Evolutionary conservation across 2,888 invertebrate genomes (phyloP), one percentile per base, ranked within the genome.

Genomic region (Acrocyrtus sp.): DNA sequence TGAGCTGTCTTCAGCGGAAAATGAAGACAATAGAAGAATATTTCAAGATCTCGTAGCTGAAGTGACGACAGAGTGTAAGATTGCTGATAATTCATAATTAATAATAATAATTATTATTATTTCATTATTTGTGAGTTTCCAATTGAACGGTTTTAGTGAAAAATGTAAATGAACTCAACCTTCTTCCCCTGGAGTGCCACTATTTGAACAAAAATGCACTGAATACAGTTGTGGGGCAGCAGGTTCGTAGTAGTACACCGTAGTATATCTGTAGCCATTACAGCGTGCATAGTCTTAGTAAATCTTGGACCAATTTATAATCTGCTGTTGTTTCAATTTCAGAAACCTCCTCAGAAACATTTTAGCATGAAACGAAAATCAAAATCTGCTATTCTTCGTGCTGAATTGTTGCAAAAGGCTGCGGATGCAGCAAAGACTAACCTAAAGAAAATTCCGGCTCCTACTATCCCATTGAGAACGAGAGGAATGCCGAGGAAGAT

Each of bases 131-230:
- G 21, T 51, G 22, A 43, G 51, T 67, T 22, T 45, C 45, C n/a
- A 45, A 10, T 56, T 60, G n/a, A 39, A 57, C 15, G 15, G 39
- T 8, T 10, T 60, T 41, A 77, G 88, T 95, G 26, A 65, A 68
- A 34, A 90, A 62, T 84, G 94, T 94, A 84, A 90, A 92, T 69
- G 95, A 95, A 81, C 80, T 84, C 47, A 92, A 91, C 79, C 91
- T 97, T 89, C 85, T 97, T 82, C 98, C 98, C 2, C 87, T 97
- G 83, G 98, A 98, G 86, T 97, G 97, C 86, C 93, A 95, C 84
- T 98, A 96, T 87, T 88, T 98, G 78, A 98, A 97, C 86, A 95
- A 95, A 86, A 92, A 92, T 84, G 96, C 97, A 60, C 87, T 97
- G 82, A 88, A 91, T 62, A 94, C 95, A 81, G 92, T 96, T 82